Conservation (phyloP, 2,888 invertebrate species). For the Synergus laeviventris region DNA sequence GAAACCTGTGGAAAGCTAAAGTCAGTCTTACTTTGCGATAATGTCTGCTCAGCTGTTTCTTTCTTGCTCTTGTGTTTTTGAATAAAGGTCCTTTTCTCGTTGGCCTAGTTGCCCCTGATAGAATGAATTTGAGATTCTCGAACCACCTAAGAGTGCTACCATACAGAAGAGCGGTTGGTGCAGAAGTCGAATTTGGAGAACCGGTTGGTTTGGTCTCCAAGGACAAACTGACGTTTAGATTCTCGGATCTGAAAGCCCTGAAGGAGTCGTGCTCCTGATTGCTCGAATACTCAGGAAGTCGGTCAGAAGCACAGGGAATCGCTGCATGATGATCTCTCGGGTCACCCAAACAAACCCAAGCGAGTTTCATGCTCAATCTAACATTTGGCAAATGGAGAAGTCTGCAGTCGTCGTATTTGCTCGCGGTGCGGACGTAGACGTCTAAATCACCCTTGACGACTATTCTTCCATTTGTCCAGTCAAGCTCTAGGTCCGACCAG, state of each 20-base stretch:
- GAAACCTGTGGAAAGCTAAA: constrained; percentile 90
- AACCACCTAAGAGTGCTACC: constrained; percentile 97
- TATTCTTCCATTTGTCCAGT: constrained; percentile 97
- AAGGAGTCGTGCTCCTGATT: constrained; percentile 98
- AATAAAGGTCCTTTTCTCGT: constrained; percentile 94
- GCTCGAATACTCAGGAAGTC: constrained; percentile 97
- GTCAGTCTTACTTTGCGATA: constrained; percentile 91
- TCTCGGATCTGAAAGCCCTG: constrained; percentile 91
- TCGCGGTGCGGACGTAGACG: constrained; percentile 96
- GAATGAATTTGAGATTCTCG: constrained; percentile 93
- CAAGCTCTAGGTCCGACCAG: constrained; percentile 94
- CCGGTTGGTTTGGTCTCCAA: constrained; percentile 84
- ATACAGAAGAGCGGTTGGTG: constrained; percentile 88
- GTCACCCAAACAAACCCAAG: constrained; percentile 95
- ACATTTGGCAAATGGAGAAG: constrained; percentile 94
- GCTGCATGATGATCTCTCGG: constrained; percentile 97
- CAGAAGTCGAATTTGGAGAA: constrained; percentile 75
- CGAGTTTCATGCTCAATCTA: constrained; percentile 87
- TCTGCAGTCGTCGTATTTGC: constrained; percentile 98
- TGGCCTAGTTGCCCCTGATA: constrained; percentile 95
- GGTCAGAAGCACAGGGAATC: constrained; percentile 96
- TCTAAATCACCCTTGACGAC: constrained; percentile 95
- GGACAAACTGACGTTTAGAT: constrained; percentile 86
- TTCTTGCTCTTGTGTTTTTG: constrained; percentile 88
- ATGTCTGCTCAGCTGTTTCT: constrained; percentile 95